Evolutionary conservation across 2,113 vertebrate species (phyloP).

Genomic region (Scatophagus argus): DNA sequence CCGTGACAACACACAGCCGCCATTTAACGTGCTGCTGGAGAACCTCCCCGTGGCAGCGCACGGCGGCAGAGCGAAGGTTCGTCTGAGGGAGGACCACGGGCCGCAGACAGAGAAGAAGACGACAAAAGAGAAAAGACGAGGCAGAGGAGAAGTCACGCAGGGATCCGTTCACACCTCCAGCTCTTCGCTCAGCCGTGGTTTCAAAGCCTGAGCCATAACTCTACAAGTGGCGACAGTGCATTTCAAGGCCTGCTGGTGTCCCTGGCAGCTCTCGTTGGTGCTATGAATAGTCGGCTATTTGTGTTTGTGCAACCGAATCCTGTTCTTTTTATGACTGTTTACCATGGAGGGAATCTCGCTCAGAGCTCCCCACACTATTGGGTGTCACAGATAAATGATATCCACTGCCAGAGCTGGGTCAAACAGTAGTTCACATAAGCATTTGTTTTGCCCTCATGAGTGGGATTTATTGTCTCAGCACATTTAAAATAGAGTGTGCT

Average conservation of each 20-base stretch:
- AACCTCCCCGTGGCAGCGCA: constrained; percentile 18
- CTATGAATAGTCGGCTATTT: constrained; percentile 85
- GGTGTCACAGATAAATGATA: constrained; percentile 64
- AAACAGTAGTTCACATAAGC: constrained; percentile 47
- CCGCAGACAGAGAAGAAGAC: neutral
- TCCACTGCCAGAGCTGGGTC: constrained; percentile 27
- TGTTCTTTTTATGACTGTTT: constrained; percentile 78
- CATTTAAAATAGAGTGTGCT: constrained; percentile 43
- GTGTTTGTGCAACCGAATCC: constrained; percentile 80
- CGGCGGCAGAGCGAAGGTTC: constrained; percentile 7
- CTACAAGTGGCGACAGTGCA: constrained; percentile 58
- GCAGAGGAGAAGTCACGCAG: constrained; percentile 13
- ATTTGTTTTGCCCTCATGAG: constrained; percentile 32
- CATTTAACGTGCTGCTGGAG: constrained; percentile 14
- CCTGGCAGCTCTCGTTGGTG: constrained; percentile 70
- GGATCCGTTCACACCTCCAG: constrained; percentile 38
- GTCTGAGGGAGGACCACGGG: constrained; percentile 16
- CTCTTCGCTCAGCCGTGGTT: constrained; percentile 14
- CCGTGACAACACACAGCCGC: constrained; percentile 8
- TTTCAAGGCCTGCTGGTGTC: constrained; percentile 62
- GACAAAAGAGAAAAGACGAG: constrained; percentile 2
- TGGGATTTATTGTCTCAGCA: constrained; percentile 16
- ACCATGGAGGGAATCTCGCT: constrained; percentile 65
- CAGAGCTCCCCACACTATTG: constrained; percentile 22
- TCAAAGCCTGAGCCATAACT: constrained; percentile 53